phyloP scores from a whole-genome alignment of 1,140 invertebrate species.

The Sarcophaga peregrina region DNA sequence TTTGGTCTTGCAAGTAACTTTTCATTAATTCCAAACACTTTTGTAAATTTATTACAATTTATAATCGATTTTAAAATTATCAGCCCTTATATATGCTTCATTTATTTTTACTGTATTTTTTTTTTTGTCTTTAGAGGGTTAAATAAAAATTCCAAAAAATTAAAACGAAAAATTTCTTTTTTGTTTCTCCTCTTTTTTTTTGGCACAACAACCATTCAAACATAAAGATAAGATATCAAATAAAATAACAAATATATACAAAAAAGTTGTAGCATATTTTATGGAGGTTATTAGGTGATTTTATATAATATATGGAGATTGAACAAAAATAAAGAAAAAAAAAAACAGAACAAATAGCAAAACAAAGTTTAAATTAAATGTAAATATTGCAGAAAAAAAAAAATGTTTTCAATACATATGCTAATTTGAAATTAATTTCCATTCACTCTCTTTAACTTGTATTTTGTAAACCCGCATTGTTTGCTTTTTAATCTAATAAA shows the following conservation, averaged over 20 bases:
- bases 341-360: not conserved
- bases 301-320: too few relatives aligned
- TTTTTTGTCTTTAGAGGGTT: not conserved
- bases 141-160: too few relatives aligned
- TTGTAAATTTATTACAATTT: too few relatives aligned
- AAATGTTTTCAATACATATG: slow-evolving; percentile 1
- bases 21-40: too few relatives aligned
- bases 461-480: slow-evolving; percentile 11
- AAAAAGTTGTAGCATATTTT: not conserved
- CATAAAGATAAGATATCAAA: not conserved
- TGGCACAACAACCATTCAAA: not conserved
- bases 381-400: slow-evolving; percentile 1
- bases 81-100: not conserved
- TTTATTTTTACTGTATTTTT: not conserved
- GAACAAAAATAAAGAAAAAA: too few relatives aligned
- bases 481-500: not conserved
- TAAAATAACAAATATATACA: slow-evolving; percentile 16
- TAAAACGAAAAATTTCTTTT: not conserved
- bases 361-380: slow-evolving; percentile 30
- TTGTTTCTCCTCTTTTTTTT: too few relatives aligned
- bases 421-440: slow-evolving; percentile 29
- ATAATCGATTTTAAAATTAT: too few relatives aligned
- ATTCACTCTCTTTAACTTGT: not conserved
- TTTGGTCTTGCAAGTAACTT: too few relatives aligned
- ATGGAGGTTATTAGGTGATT: slow-evolving; percentile 38